These are phyloP conservation scores for Caradrina clavipalpis DNA, from an alignment of 2,888 invertebrate genomes.

Conservation along the genomic window DNA sequence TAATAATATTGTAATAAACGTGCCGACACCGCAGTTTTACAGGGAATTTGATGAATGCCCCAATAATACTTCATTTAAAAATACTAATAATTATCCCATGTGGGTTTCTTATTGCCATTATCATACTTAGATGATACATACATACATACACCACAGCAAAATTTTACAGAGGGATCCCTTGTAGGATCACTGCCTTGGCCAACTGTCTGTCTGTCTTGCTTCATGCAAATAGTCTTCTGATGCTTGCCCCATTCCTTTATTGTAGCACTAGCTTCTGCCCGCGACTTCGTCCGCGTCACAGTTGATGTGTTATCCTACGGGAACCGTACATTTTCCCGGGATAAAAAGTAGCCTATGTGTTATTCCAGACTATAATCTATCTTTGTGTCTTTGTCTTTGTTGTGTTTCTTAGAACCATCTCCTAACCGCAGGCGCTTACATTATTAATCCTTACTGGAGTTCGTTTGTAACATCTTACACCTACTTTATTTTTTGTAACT, in stretches of 20 bases:
- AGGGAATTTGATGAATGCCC: slow-evolving; percentile 21
- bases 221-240: neutral
- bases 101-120: slow-evolving; percentile 11
- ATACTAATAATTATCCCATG: neutral
- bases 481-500: slow-evolving; percentile 65
- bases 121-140: neutral
- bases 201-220: no score
- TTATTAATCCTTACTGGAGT: slow-evolving; percentile 57
- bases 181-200: no score
- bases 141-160: no score
- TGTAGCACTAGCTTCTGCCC: no score
- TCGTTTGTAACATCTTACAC: slow-evolving; percentile 54
- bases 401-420: slow-evolving; percentile 50
- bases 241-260: neutral
- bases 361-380: no score
- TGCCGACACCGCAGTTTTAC: slow-evolving; percentile 29
- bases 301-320: no score
- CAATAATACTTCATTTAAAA: slow-evolving; percentile 23
- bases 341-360: no score
- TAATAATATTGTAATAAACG: slow-evolving; percentile 23
- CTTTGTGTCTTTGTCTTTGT: no score
- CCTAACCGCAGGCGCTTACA: slow-evolving; percentile 41
- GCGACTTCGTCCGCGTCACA: no score
- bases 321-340: no score
- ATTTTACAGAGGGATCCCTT: no score